Percentiles rank a stretch among this genome's conserved stretches.
Conservation (phyloP, 2,113 vertebrate genomes). For the Aspiorhynchus laticeps region DNA sequence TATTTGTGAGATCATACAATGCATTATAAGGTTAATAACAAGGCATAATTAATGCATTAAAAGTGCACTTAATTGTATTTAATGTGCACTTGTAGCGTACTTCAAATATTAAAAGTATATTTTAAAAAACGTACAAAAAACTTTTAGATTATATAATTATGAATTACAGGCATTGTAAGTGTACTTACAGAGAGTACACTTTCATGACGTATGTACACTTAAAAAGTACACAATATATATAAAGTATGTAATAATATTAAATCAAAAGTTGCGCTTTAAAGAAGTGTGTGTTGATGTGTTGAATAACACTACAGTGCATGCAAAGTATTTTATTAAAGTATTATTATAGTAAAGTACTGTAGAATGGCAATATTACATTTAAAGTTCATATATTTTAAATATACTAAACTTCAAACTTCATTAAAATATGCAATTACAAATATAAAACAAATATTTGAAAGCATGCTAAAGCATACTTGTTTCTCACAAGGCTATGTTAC, state of each 20-base stretch:
- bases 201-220: not conserved
- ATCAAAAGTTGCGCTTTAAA: not conserved
- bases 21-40: no score
- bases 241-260: not conserved
- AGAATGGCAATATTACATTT: not conserved
- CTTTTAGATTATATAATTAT: not conserved
- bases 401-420: not conserved
- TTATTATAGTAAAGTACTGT: not conserved
- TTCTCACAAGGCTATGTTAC: not conserved
- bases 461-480: not conserved
- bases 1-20: no score
- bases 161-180: not conserved
- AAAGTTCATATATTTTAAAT: not conserved
- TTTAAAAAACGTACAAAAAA: no score
- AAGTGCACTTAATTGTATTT: no score
- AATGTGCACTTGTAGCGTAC: no score
- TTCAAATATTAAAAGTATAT: no score
- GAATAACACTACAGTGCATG: not conserved
- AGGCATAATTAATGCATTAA: no score
- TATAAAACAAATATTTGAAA: not conserved
- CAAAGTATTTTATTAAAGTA: not conserved
- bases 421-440: not conserved
- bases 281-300: not conserved
- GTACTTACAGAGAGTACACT: not conserved
- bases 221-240: not conserved